Percentiles rank a stretch among this genome's conserved stretches.
Evolutionary conservation across 2,888 invertebrate species (phyloP).

Genomic region (Himalopsyche anomala): DNA sequence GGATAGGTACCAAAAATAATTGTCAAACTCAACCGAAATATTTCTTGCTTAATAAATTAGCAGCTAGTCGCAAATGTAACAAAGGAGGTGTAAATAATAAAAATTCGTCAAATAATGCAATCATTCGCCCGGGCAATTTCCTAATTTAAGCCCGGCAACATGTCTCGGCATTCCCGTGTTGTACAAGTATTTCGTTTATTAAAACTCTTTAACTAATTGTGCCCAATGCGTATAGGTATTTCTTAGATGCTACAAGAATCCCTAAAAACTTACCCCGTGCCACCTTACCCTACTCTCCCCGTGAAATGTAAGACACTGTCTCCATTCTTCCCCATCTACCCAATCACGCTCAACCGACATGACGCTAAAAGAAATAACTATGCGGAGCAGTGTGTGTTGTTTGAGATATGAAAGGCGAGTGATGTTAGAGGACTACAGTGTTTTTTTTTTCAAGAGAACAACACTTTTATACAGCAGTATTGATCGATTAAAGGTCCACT

Average conservation of each 20-base stretch:
- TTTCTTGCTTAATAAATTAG: constrained; percentile 23
- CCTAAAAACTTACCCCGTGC: constrained; percentile 51
- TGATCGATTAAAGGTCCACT: too few species aligned
- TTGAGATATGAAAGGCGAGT: not conserved
- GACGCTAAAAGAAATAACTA: constrained; percentile 53
- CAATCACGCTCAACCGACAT: constrained; percentile 55
- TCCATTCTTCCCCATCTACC: constrained; percentile 36
- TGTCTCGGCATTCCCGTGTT: constrained; percentile 32
- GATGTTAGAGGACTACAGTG: not conserved
- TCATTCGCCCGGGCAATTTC: constrained; percentile 29
- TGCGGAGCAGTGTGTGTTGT: constrained; percentile 4
- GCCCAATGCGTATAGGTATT: constrained; percentile 57
- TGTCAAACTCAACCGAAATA: not conserved
- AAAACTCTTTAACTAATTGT: constrained; percentile 39
- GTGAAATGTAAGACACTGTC: constrained; percentile 41
- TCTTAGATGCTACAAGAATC: constrained; percentile 53
- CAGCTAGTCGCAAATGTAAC: not conserved
- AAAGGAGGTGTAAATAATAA: constrained; percentile 41
- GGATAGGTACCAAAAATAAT: not conserved
- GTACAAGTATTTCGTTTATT: constrained; percentile 43
- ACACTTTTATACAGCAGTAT: too few species aligned
- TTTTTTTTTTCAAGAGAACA: too few species aligned
- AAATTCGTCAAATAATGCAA: constrained; percentile 37
- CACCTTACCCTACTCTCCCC: constrained; percentile 17
- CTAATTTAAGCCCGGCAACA: constrained; percentile 26